Percentiles rank a stretch among this genome's conserved stretches.
Conservation (phyloP, 2,888 invertebrate genomes). For the Listrodromus nycthemerus region DNA sequence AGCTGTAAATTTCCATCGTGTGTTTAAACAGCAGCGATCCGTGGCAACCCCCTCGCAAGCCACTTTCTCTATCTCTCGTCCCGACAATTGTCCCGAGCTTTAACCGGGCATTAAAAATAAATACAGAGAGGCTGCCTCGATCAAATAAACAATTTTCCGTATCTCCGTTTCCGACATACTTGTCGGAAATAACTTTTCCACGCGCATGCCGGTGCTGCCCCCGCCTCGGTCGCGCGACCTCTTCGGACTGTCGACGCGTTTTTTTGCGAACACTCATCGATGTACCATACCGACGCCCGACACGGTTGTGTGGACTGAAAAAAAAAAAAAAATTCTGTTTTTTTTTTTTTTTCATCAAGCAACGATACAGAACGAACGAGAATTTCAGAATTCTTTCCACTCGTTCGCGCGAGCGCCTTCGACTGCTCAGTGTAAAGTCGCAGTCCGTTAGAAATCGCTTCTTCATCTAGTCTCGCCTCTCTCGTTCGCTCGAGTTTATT, state of each 20-base stretch:
- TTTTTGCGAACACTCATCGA: background rate
- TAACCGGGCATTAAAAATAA: conserved; percentile 44
- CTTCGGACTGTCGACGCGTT: background rate
- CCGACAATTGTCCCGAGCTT: conserved; percentile 52
- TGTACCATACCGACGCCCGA: background rate
- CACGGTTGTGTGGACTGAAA: conserved; percentile 14
- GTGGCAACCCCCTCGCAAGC: background rate
- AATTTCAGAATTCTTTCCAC: conserved; percentile 22
- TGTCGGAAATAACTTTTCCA: conserved; percentile 40
- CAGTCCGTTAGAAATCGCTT: conserved; percentile 63
- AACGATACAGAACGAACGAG: background rate
- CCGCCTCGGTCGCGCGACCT: background rate
- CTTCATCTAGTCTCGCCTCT: conserved; percentile 70
- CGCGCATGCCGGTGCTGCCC: background rate
- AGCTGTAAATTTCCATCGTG: conserved; percentile 38
- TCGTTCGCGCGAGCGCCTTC: conserved; percentile 5
- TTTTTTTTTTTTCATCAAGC: background rate
- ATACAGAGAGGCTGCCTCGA: conserved; percentile 23
- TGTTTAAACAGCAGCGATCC: conserved; percentile 51
- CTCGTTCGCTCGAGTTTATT: conserved; percentile 76
- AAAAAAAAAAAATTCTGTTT: too few relatives aligned
- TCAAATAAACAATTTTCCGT: conserved; percentile 54
- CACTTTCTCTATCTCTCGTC: conserved; percentile 4
- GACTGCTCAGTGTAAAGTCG: conserved; percentile 71
- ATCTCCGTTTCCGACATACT: conserved; percentile 30